Evolutionary conservation across 2,113 vertebrate species (phyloP).

Genomic region (Bubo scandiacus): DNA sequence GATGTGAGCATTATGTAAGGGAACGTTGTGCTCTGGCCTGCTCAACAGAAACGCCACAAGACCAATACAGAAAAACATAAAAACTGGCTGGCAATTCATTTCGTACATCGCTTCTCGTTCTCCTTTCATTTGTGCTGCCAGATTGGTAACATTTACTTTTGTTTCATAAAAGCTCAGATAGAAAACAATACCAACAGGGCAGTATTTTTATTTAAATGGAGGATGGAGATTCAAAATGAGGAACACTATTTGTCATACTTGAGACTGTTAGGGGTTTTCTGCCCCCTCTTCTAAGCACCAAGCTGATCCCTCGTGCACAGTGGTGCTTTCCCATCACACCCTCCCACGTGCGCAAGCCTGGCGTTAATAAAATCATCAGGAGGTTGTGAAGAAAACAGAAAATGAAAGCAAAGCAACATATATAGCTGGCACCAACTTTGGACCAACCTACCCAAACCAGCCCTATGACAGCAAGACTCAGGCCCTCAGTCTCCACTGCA

Average conservation of each 20-base stretch:
- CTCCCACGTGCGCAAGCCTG: fast-evolving
- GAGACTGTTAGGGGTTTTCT: not conserved
- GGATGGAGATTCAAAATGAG: not conserved
- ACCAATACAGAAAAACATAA: not conserved
- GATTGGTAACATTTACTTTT: not conserved
- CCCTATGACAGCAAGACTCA: not conserved
- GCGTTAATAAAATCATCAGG: not conserved
- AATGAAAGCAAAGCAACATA: not conserved
- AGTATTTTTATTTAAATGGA: not conserved
- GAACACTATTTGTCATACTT: not conserved
- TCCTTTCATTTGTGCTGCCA: not conserved
- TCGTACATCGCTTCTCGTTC: not conserved
- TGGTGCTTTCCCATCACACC: fast-evolving
- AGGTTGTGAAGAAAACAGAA: not conserved
- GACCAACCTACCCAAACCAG: not conserved
- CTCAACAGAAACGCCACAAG: not conserved
- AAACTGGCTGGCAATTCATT: not conserved
- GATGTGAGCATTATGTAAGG: not conserved
- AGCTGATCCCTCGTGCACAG: not conserved
- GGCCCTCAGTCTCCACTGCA: not conserved
- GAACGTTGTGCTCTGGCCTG: not conserved
- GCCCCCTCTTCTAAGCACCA: fast-evolving
- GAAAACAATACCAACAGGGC: not conserved
- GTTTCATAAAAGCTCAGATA: not conserved
- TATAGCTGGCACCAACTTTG: fast-evolving